Conservation (phyloP, 2,797 vertebrate species). For the Acestrorhynchus altus region DNA sequence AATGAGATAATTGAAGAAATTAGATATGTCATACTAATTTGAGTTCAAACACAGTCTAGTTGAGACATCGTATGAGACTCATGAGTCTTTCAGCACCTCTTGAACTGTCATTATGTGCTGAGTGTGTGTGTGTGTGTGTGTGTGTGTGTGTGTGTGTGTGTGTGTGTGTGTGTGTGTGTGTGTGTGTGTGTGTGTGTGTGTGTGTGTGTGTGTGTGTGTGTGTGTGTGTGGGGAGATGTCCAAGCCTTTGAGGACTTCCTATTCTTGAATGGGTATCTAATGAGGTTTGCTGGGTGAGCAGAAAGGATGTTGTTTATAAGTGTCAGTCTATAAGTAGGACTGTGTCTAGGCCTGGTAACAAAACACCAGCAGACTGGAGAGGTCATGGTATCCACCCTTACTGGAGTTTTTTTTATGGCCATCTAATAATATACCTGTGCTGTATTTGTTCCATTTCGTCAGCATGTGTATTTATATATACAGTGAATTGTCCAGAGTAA, state of each 20-base stretch:
- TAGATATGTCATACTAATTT: no score
- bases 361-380: conserved; percentile 1
- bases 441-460: conserved; percentile 30
- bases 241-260: background rate
- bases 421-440: conserved; percentile 28
- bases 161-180: no score
- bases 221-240: background rate
- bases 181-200: no score
- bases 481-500: background rate
- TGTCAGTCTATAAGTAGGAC: conserved; percentile 69
- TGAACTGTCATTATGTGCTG: no score
- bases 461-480: conserved; percentile 18
- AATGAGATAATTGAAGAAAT: no score
- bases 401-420: conserved; percentile 18
- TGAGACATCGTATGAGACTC: no score
- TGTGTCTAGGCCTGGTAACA: conserved; percentile 52
- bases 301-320: conserved; percentile 27
- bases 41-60: no score
- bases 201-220: no score
- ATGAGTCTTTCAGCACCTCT: no score
- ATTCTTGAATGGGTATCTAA: background rate
- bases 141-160: no score
- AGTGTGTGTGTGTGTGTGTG: no score
- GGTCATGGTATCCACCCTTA: conserved; percentile 5
- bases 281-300: background rate